Percentiles rank a stretch among this genome's conserved stretches.
These are phyloP conservation scores for Bucco capensis DNA, from an alignment of 2,113 vertebrate species.

Conservation along the genomic window DNA sequence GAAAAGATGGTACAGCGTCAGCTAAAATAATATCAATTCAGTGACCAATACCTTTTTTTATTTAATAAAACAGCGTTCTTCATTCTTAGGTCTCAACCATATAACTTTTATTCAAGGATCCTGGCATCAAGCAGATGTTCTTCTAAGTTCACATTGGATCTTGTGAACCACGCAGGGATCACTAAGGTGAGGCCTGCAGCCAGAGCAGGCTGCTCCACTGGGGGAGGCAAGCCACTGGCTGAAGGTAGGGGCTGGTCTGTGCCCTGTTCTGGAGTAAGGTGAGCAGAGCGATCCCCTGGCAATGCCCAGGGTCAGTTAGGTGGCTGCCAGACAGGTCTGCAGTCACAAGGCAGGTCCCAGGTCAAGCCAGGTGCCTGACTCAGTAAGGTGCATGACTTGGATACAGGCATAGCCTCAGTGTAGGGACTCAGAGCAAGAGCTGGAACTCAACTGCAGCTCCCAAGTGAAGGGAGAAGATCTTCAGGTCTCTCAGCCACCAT, in stretches of 20 bases:
- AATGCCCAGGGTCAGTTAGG: background rate
- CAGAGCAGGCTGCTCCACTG: background rate
- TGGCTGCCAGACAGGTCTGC: background rate
- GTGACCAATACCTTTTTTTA: background rate
- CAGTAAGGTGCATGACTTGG: background rate
- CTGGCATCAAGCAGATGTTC: background rate
- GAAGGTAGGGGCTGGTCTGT: background rate
- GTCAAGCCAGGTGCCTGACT: background rate
- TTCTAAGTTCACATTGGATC: rapidly evolving
- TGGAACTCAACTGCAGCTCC: background rate
- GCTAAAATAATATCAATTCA: background rate
- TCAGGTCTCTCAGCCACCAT: background rate
- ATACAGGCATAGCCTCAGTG: rapidly evolving
- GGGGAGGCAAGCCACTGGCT: background rate
- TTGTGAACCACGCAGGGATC: rapidly evolving
- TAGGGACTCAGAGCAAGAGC: background rate
- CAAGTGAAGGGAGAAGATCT: background rate
- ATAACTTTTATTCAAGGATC: background rate
- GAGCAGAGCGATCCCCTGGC: background rate
- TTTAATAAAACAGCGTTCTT: background rate
- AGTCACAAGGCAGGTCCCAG: background rate
- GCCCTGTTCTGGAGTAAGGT: rapidly evolving
- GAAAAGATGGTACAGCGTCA: background rate
- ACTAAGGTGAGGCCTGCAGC: background rate
- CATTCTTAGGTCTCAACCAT: background rate